Evolutionary conservation across 2,888 invertebrate species (phyloP), one percentile per base, ranked within the genome.

Genomic region (Himalopsyche kuldschensis): DNA sequence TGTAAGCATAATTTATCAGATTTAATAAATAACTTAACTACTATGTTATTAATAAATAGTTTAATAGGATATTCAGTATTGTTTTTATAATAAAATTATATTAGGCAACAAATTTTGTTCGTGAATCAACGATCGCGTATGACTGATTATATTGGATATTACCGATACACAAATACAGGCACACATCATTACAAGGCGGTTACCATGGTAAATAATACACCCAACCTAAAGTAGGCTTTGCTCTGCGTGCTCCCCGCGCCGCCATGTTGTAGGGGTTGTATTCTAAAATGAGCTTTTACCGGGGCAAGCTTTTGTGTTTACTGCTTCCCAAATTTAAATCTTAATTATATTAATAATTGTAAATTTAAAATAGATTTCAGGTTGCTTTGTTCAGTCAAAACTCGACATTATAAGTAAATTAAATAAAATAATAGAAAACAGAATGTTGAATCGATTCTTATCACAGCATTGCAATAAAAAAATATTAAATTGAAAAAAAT

Each of bases 201-300:
- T 69, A 69, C 69, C 69, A 69, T 69, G 69, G 69, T 69, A 69
- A 69, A 69, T 69, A 69, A 69, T 69, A 69, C 69, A 69, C 69
- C 69, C 69, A 69, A 69, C 69, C 69, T 11, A 69, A 69, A 69
- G 69, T 69, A 69, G 69, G 69, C 69, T 69, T 69, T 69, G 27
- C 69, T 69, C 69, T 15, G 11, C 69, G 24, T 69, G 27, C 20
- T 69, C 69, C 69, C 69, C 69, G 24, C 30, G 69, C 69, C 69
- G 69, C 69, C 69, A 69, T 69, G 30, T 30, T 69, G 24, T 24
- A 30, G 69, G 15, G 69, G 69, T 15, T 69, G 69, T 69, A 69
- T 69, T 69, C 69, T 30, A 27, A 69, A 69, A 69, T 69, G 69
- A 69, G 69, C 69, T 69, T 69, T 55, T 30, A 27, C 27, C 30